Evolutionary conservation across 2,113 vertebrate species (phyloP).

Genomic region (Sinocyclocheilus maitianheensis): DNA sequence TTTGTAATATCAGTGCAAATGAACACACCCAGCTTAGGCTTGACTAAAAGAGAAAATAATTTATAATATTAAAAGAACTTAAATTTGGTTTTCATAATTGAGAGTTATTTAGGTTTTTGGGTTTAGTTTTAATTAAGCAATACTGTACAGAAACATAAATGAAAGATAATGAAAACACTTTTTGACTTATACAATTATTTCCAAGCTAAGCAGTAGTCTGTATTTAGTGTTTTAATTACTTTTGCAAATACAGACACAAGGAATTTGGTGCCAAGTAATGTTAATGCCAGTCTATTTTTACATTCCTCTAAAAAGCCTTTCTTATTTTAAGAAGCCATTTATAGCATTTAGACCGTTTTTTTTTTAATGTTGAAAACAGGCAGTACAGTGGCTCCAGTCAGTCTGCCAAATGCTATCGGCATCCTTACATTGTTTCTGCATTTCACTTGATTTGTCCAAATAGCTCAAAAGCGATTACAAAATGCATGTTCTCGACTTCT

Average conservation of each 20-base stretch:
- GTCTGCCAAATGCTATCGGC: slow-evolving; percentile 67
- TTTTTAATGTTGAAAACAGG: slow-evolving; percentile 63
- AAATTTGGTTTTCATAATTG: neutral
- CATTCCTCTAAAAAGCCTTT: slow-evolving; percentile 62
- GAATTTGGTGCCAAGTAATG: neutral
- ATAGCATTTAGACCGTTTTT: slow-evolving; percentile 62
- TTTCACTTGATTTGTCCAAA: slow-evolving; percentile 51
- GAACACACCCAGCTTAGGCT: neutral
- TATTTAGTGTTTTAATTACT: slow-evolving; percentile 26
- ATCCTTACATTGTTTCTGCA: slow-evolving; percentile 67
- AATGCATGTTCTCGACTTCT: slow-evolving; percentile 21
- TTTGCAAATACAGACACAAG: slow-evolving; percentile 43
- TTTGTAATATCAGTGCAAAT: neutral
- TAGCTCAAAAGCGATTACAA: slow-evolving; percentile 42
- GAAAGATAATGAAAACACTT: neutral
- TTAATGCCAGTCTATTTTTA: slow-evolving; percentile 37
- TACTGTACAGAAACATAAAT: neutral
- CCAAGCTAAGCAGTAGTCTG: slow-evolving; percentile 18
- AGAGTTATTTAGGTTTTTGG: neutral
- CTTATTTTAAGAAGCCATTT: slow-evolving; percentile 65
- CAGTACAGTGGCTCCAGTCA: slow-evolving; percentile 64
- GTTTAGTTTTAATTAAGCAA: neutral
- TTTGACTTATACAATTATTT: neutral
- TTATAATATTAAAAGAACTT: neutral
- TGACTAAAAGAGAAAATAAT: neutral